Percentiles rank a stretch among this genome's conserved stretches.
These are phyloP conservation scores for Protodeltote pygarga DNA, from an alignment of 2,888 invertebrate species.

Conservation along the genomic window DNA sequence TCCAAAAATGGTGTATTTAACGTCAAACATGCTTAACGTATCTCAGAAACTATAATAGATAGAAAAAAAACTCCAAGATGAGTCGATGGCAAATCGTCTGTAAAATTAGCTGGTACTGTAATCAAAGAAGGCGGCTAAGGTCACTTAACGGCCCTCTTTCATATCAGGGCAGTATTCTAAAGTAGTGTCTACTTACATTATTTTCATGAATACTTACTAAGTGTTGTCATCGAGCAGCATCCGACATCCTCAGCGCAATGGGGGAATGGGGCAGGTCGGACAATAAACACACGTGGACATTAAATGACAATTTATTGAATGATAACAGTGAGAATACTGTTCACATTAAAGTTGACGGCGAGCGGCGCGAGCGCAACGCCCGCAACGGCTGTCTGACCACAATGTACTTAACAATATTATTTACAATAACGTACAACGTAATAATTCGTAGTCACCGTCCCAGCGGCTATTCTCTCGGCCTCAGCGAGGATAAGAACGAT, in stretches of 20 bases:
- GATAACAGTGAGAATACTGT: neutral
- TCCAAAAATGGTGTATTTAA: too few relatives aligned
- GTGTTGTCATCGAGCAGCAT: neutral
- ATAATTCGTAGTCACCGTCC: constrained; percentile 22
- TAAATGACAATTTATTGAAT: constrained; percentile 19
- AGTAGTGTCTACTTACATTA: too few relatives aligned
- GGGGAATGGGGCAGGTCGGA: neutral
- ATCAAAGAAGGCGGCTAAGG: too few relatives aligned
- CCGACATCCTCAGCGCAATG: too few relatives aligned
- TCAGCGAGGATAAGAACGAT: neutral
- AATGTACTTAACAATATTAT: constrained; percentile 12
- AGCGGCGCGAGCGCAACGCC: neutral
- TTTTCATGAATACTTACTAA: too few relatives aligned
- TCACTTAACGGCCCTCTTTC: too few relatives aligned
- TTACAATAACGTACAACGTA: constrained; percentile 21
- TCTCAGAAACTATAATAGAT: too few relatives aligned
- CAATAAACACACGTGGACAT: constrained; percentile 2
- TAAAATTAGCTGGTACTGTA: too few relatives aligned
- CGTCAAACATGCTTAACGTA: too few relatives aligned
- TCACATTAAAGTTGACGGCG: neutral
- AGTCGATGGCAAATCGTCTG: too few relatives aligned
- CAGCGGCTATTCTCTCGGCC: neutral
- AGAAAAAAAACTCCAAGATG: too few relatives aligned
- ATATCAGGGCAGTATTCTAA: too few relatives aligned
- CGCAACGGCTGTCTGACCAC: neutral